Conservation (phyloP, 1,140 invertebrate genomes). For the Mactra quadrangularis region DNA sequence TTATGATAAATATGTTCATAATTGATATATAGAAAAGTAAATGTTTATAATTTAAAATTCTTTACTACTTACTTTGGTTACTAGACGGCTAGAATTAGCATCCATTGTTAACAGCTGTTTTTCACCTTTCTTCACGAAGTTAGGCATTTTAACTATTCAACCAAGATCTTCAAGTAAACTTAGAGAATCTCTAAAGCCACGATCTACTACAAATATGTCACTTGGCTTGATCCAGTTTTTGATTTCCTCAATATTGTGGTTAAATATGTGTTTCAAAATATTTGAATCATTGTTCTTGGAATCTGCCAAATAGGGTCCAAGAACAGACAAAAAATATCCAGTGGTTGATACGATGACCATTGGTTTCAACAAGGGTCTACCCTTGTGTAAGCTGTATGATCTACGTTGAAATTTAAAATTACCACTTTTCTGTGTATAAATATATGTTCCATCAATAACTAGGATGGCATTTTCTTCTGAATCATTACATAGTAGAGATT, state of each 20-base stretch:
- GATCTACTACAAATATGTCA: slow-evolving; percentile 50
- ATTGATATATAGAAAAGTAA: no score
- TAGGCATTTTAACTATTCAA: slow-evolving; percentile 36
- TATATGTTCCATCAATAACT: slow-evolving; percentile 58
- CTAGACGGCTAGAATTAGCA: slow-evolving; percentile 30
- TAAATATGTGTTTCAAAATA: slow-evolving; percentile 55
- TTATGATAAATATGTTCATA: no score
- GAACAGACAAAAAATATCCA: slow-evolving; percentile 30
- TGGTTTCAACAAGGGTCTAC: slow-evolving; percentile 52
- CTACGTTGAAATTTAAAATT: no score
- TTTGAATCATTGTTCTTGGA: slow-evolving; percentile 57
- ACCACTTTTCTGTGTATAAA: slow-evolving; percentile 62
- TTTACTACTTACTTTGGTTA: slow-evolving; percentile 60
- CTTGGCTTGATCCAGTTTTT: slow-evolving; percentile 16
- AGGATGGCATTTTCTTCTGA: slow-evolving; percentile 3
- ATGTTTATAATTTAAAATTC: no score
- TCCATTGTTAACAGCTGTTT: slow-evolving; percentile 38
- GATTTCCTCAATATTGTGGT: slow-evolving; percentile 44
- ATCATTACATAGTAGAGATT: slow-evolving; percentile 33
- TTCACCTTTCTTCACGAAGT: slow-evolving; percentile 42
- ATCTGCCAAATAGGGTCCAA: slow-evolving; percentile 57
- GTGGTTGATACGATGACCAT: slow-evolving; percentile 40
- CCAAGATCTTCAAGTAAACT: slow-evolving; percentile 36
- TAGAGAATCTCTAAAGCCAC: slow-evolving; percentile 48
- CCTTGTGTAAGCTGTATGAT: slow-evolving; percentile 40